These are phyloP conservation scores for Ostrea edulis DNA, from an alignment of 1,140 invertebrate species.

Conservation along the genomic window DNA sequence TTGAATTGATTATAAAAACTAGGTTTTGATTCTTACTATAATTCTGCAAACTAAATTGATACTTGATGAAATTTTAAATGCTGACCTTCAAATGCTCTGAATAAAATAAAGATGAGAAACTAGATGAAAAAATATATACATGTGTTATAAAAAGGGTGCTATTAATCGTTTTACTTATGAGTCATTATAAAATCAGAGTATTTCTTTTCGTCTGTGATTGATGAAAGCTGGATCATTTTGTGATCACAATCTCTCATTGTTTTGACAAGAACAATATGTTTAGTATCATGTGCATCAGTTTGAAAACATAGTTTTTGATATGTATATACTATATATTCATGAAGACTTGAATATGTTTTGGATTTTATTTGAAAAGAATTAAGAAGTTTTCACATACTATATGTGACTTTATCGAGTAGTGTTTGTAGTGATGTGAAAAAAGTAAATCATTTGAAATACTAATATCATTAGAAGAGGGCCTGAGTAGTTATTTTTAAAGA, in stretches of 20 bases:
- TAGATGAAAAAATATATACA: neutral
- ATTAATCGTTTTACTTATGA: slow-evolving; percentile 13
- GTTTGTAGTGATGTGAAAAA: neutral
- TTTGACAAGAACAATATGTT: slow-evolving; percentile 39
- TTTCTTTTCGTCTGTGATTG: neutral
- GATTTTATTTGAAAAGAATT: neutral
- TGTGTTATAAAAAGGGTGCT: neutral
- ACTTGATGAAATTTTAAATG: no score
- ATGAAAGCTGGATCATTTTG: slow-evolving; percentile 22
- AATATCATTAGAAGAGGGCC: neutral
- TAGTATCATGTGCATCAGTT: neutral
- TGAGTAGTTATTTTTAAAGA: neutral
- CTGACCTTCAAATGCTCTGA: neutral
- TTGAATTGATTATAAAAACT: no score
- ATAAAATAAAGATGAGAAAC: neutral
- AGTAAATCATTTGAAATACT: neutral
- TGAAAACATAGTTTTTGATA: neutral
- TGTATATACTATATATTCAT: neutral
- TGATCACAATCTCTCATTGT: slow-evolving; percentile 18
- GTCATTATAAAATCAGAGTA: slow-evolving; percentile 23
- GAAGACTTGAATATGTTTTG: neutral
- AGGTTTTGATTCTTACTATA: no score
- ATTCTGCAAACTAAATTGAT: no score
- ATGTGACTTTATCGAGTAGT: neutral
- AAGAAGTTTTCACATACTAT: neutral